These are phyloP conservation scores for Damaliscus lunatus DNA, from an alignment of 2,113 vertebrate genomes.

Conservation along the genomic window DNA sequence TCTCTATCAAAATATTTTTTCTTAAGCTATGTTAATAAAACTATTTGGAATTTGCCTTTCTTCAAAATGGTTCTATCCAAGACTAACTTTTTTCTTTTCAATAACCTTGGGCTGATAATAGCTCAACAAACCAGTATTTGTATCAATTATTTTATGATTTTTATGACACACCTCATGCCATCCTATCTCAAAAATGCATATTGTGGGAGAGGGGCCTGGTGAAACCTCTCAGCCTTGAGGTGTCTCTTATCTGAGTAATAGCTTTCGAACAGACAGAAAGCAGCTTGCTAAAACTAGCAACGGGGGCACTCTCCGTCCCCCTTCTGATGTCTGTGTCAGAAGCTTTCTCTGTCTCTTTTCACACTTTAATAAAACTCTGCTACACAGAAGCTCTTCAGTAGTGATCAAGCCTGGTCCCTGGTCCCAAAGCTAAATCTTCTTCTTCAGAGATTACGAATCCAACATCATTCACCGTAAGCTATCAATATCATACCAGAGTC, in stretches of 20 bases:
- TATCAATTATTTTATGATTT: background rate
- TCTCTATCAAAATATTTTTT: background rate
- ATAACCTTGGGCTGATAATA: background rate
- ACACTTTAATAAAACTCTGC: background rate
- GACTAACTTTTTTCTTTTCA: background rate
- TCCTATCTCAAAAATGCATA: background rate
- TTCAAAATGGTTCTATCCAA: background rate
- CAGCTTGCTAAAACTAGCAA: background rate
- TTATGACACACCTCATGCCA: background rate
- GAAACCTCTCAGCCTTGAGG: background rate
- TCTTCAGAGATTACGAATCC: background rate
- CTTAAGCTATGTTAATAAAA: background rate
- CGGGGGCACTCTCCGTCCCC: accelerated
- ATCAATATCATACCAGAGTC: background rate
- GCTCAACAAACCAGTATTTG: background rate
- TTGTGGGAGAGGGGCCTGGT: background rate
- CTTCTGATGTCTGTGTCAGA: background rate
- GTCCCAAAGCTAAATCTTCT: background rate
- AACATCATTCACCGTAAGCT: background rate
- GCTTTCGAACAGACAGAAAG: background rate
- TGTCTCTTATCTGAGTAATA: background rate
- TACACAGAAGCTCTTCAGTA: background rate
- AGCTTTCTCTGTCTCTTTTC: background rate
- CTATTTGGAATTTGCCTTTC: background rate
- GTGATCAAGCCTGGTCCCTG: background rate